Base-by-base conservation (phyloP, 2,113 vertebrate species). In the Urocolius indicus region DNA sequence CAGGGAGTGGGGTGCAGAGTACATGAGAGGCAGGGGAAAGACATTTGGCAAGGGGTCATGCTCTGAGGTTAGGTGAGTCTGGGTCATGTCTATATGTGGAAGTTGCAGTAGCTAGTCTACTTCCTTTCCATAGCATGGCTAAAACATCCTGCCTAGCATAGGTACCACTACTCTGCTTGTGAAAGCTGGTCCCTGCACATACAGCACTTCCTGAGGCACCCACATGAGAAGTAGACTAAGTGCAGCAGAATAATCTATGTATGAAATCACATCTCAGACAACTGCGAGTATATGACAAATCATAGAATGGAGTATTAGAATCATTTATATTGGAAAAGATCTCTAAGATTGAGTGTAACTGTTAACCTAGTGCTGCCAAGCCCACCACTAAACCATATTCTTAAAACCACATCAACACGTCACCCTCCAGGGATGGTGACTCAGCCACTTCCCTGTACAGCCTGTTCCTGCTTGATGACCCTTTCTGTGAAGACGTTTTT, bases 31-130 rank as follows among this genome's bases (percentile, higher is more conserved):
- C 4, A 0, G 17, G 5, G 15, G 16, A 5, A 18, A 18, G 38
- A 9, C 7, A 1, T 27, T 46, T 36, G 41, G 14, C 2, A 2
- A 17, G 17, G 13, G 6, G 7, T 29, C 3, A 0, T 26, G 9
- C 32, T 65, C 34, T 48, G 32, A 34, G n/a, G 7, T 30, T 59
- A 14, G 8, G 27, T 16, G 3, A 30, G 13, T 45, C 36, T 41
- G 48, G 12, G 19, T 36, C 16, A 0, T 15, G 9, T 78, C 34
- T 54, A 0, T 26, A 4, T 23, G 7, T 57, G 65, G 41, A 62
- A 57, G 10, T 21, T 87, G 22, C 16, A 61, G 38, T 57, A 73
- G 58, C 21, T 68, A 26, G 34, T 51, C 12, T 49, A 15, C 6
- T 78, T 27, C 10, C 10, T 67, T 62, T 55, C 7, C 0, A 0